These are phyloP conservation scores for Pterostichus niger DNA, from an alignment of 2,888 invertebrate species.

Conservation along the genomic window DNA sequence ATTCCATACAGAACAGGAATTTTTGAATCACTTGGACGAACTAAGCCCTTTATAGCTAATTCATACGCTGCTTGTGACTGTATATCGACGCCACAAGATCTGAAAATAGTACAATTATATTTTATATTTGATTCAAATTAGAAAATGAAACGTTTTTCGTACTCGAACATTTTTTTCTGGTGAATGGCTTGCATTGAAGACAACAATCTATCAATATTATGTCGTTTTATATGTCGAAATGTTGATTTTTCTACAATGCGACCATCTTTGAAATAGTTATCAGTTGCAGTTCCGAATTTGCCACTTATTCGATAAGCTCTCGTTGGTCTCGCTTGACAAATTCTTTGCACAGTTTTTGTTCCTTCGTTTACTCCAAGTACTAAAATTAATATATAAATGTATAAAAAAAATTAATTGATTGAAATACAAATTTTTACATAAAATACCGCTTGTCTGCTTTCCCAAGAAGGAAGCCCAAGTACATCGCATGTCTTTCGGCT, in stretches of 20 bases:
- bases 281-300: slow-evolving; percentile 87
- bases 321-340: slow-evolving; percentile 82
- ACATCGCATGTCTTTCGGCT: slow-evolving; percentile 83
- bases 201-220: slow-evolving; percentile 86
- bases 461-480: slow-evolving; percentile 82
- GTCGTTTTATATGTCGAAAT: slow-evolving; percentile 84
- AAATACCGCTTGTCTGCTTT: slow-evolving; percentile 85
- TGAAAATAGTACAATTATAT: slow-evolving; percentile 73
- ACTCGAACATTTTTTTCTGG: slow-evolving; percentile 93
- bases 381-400: slow-evolving; percentile 70
- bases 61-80: slow-evolving; percentile 95
- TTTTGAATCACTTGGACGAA: slow-evolving; percentile 86
- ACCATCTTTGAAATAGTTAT: slow-evolving; percentile 86
- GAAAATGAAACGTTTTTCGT: slow-evolving; percentile 74
- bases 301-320: slow-evolving; percentile 88
- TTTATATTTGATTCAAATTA: background rate
- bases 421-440: slow-evolving; percentile 78
- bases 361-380: slow-evolving; percentile 88
- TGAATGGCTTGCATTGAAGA: slow-evolving; percentile 91
- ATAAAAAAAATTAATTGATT: background rate
- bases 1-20: slow-evolving; percentile 91
- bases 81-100: slow-evolving; percentile 88
- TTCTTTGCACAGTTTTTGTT: slow-evolving; percentile 78
- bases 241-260: slow-evolving; percentile 85
- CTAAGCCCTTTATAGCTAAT: slow-evolving; percentile 88